These are phyloP conservation scores for Vanacampus margaritifer DNA, from an alignment of 2,113 vertebrate species.

Conservation along the genomic window DNA sequence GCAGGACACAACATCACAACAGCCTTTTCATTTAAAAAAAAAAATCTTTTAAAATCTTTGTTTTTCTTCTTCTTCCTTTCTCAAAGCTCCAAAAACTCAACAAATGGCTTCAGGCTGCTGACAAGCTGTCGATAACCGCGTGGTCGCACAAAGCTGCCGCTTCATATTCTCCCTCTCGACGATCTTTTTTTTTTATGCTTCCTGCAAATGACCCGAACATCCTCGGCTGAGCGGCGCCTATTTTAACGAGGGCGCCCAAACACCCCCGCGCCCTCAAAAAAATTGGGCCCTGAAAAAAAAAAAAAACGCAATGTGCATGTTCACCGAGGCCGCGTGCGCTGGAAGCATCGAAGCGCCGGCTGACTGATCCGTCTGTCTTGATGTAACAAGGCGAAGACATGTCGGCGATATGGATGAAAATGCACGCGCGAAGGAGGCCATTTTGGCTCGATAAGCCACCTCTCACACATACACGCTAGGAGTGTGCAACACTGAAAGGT, in stretches of 20 bases:
- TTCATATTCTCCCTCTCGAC: conserved; percentile 61
- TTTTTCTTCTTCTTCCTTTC: conserved; percentile 30
- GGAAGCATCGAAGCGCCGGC: conserved; percentile 53
- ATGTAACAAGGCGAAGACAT: conserved; percentile 59
- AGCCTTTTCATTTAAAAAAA: conserved; percentile 34
- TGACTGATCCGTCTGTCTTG: conserved; percentile 61
- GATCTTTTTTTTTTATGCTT: conserved; percentile 46
- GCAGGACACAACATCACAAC: conserved; percentile 26
- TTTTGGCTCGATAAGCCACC: conserved; percentile 68
- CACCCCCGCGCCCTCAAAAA: conserved; percentile 7
- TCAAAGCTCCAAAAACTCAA: conserved; percentile 61
- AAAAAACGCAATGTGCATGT: conserved; percentile 34
- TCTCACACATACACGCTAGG: conserved; percentile 33
- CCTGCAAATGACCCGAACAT: conserved; percentile 69
- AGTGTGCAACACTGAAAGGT: background rate
- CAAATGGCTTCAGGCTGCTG: conserved; percentile 66
- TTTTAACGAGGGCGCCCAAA: conserved; percentile 47
- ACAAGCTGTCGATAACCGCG: conserved; percentile 70
- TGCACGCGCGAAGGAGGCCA: conserved; percentile 26
- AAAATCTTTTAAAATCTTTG: conserved; percentile 5
- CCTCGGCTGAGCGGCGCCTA: conserved; percentile 61
- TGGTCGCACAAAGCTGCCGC: conserved; percentile 66
- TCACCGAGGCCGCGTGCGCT: conserved; percentile 45
- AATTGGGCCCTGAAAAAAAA: conserved; percentile 31
- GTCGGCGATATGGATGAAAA: conserved; percentile 44